Percentiles rank a stretch among this genome's conserved stretches.
These are phyloP conservation scores for Polypedilum vanderplanki DNA, from an alignment of 1,140 invertebrate species.

Conservation along the genomic window DNA sequence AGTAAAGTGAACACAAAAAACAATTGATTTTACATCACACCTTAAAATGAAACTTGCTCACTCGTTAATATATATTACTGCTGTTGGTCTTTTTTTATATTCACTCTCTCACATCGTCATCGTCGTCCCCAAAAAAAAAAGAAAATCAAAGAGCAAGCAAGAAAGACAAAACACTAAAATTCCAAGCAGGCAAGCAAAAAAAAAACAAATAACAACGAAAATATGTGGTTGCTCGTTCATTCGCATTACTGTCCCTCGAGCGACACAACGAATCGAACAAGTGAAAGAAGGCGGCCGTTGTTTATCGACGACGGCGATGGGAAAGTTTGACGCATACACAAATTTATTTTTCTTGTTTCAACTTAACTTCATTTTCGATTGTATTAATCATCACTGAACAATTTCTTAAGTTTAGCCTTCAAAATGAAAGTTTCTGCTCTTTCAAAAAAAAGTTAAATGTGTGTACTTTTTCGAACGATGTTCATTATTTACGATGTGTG, in stretches of 20 bases:
- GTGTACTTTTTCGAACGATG: background rate
- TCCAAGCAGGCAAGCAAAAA: background rate
- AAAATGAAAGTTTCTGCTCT: conserved; percentile 12
- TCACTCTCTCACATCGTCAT: background rate
- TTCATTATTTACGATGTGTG: background rate
- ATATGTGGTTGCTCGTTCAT: background rate
- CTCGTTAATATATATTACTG: background rate
- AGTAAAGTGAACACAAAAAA: background rate
- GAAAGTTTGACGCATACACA: background rate
- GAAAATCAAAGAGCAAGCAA: background rate
- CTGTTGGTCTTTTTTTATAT: no score
- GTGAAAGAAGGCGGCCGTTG: conserved; percentile 3
- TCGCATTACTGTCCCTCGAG: background rate
- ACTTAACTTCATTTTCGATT: background rate
- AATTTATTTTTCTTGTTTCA: background rate
- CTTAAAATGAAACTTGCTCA: background rate
- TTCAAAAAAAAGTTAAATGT: background rate
- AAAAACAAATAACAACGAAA: background rate
- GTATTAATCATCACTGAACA: conserved; percentile 2
- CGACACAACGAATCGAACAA: background rate
- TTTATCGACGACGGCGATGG: background rate
- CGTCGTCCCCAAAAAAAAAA: background rate
- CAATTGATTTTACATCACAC: background rate
- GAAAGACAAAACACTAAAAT: background rate
- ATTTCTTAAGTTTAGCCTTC: background rate